A percentile compares a stretch with the other conserved stretches of the same genome.
Conservation (phyloP, 2,888 invertebrate genomes). For the Thyatira batis region DNA sequence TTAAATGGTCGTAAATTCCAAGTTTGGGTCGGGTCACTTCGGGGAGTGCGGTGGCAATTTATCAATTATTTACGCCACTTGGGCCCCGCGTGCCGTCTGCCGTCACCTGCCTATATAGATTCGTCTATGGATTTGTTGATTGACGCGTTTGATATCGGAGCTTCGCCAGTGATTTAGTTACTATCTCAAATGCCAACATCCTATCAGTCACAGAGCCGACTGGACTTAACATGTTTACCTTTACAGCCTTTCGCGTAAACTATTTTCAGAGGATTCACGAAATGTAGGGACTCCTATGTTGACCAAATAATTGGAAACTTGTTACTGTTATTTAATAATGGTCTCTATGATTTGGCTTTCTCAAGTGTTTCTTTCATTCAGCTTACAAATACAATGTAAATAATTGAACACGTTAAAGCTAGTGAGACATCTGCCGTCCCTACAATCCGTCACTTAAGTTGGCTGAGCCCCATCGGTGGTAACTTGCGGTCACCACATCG, state of each 20-base stretch:
- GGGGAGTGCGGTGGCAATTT: slow-evolving; percentile 78
- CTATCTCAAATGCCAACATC: slow-evolving; percentile 4
- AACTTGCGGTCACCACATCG: slow-evolving; percentile 54
- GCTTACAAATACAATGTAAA: neutral
- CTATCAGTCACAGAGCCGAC: neutral
- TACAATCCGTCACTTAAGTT: slow-evolving; percentile 60
- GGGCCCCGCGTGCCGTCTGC: slow-evolving; percentile 59
- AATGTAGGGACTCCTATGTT: too few relatives aligned
- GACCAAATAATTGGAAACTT: too few relatives aligned
- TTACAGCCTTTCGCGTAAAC: neutral
- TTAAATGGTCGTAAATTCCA: slow-evolving; percentile 79
- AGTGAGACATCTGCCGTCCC: slow-evolving; percentile 24
- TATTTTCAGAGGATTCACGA: neutral
- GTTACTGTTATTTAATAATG: too few relatives aligned
- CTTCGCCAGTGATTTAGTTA: neutral
- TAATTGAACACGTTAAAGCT: neutral
- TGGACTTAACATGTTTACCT: neutral
- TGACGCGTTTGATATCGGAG: slow-evolving; percentile 32
- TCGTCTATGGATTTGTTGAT: slow-evolving; percentile 47
- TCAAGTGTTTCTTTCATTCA: too few relatives aligned
- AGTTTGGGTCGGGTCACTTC: slow-evolving; percentile 73
- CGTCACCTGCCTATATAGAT: slow-evolving; percentile 48
- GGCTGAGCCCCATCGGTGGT: slow-evolving; percentile 27
- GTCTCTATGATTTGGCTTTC: too few relatives aligned
- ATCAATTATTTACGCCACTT: slow-evolving; percentile 82